A percentile compares a stretch with the other conserved stretches of the same genome.
Conservation (phyloP, 2,888 invertebrate genomes). For the Hydriomena furcata region DNA sequence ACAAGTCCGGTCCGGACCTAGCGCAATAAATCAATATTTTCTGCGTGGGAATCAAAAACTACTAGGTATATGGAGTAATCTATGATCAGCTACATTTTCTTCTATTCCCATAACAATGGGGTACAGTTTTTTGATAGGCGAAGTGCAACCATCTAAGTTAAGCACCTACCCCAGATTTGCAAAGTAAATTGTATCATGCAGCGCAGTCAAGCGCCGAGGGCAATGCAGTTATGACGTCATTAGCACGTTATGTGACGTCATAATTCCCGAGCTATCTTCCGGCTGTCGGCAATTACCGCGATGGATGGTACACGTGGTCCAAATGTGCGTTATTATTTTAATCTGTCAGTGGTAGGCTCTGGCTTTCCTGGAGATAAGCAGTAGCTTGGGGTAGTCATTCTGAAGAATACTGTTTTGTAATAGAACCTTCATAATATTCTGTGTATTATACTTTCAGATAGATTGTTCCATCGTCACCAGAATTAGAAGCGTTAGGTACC, state of each 20-base stretch:
- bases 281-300: conserved; percentile 75
- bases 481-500: too few relatives aligned
- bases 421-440: too few relatives aligned
- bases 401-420: too few relatives aligned
- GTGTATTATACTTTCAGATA: too few relatives aligned
- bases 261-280: conserved; percentile 76
- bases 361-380: conserved; percentile 23
- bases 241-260: conserved; percentile 79
- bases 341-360: conserved; percentile 34
- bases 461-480: too few relatives aligned
- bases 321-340: conserved; percentile 63
- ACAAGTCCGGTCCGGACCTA: too few relatives aligned
- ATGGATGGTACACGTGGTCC: conserved; percentile 68
- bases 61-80: too few relatives aligned
- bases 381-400: not conserved
- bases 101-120: too few relatives aligned
- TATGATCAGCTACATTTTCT: too few relatives aligned
- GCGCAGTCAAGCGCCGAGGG: conserved; percentile 61
- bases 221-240: conserved; percentile 81
- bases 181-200: conserved; percentile 34
- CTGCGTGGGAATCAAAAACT: too few relatives aligned
- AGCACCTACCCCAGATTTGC: conserved; percentile 16
- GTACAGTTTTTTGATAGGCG: too few relatives aligned
- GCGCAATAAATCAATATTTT: too few relatives aligned
- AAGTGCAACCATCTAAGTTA: conserved; percentile 11